Evolutionary conservation across 1,140 invertebrate genomes (phyloP), one percentile per base, ranked within the genome.

Genomic region (Drosophila funebris): DNA sequence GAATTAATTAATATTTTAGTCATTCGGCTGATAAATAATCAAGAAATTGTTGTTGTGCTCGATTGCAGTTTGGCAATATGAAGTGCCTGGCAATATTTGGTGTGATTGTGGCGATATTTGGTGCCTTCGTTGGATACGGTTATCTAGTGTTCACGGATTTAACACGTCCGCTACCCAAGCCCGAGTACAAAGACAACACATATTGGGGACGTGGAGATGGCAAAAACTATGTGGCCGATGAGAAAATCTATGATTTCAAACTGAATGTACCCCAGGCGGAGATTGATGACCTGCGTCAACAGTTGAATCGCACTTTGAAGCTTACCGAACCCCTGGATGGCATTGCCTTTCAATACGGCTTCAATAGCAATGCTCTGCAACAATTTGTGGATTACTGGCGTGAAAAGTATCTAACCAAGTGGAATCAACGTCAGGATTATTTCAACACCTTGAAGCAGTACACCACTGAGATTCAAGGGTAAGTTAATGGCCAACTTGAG

Each of bases 391-490:
- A 94, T 1, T 95, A 96, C 90, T 96, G 96, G 96, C 83, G 91
- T 4, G 94, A 94, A 8, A 93, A 95, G 31, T 98, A 96, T 91
- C 92, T 97, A 73, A 83, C 78, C 37, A 79, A 80, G 39, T 98
- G 97, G 94, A 92, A 92, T 68, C 82, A 94, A 76, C 93, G 96
- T 58, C 94, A 96, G 81, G 91, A 91, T 6, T 92, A 92, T 33
- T 82, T 98, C 3, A 98, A 97, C 87, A 89, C 92, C 41, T 95
- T 94, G 71, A 94, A 95, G 13, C 96, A 97, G 69, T 97, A 94
- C 90, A 96, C 93, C 73, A 95, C 95, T 1, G 94, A 95, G 36
- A 93, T 96, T 74, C 96, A 93, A 92, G 95, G 93, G 90, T 92
- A n/a, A 36, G 76, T 4, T 2, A 37, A 9, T 9, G 27, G 46